phyloP scores from a whole-genome alignment of 2,888 invertebrate species.

The Chironomus riparius region DNA sequence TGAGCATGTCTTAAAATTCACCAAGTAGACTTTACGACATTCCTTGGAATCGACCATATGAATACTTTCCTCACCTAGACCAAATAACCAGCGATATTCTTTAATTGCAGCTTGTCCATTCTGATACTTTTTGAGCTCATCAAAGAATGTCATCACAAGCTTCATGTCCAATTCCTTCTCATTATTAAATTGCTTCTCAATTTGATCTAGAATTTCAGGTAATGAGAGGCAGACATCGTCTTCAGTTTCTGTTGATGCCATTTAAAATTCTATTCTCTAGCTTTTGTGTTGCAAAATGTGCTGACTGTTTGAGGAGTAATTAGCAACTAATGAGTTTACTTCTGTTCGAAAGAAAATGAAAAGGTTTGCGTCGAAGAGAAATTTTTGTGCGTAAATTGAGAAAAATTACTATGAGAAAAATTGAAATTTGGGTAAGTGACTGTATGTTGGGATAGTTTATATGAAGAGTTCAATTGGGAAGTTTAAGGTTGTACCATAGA shows the following conservation, averaged over 20 bases:
- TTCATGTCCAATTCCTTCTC: neutral
- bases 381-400: neutral
- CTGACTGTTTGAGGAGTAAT: neutral
- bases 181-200: neutral
- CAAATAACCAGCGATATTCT: slow-evolving; percentile 8
- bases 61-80: neutral
- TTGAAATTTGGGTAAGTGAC: neutral
- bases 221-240: neutral
- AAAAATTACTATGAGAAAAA: neutral
- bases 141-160: neutral
- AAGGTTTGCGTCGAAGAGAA: neutral
- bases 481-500: too few species aligned
- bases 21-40: slow-evolving; percentile 9
- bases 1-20: slow-evolving; percentile 3
- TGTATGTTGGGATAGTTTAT: too few species aligned
- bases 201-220: neutral
- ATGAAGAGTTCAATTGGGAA: too few species aligned
- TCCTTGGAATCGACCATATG: slow-evolving; percentile 13
- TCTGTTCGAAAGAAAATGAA: too few species aligned
- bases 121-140: slow-evolving; percentile 9
- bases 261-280: neutral
- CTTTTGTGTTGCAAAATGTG: neutral
- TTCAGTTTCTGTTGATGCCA: neutral
- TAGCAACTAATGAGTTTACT: neutral
- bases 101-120: slow-evolving; percentile 5